These are phyloP conservation scores for Schizotus pectinicornis DNA, from an alignment of 2,888 invertebrate species.

Conservation along the genomic window DNA sequence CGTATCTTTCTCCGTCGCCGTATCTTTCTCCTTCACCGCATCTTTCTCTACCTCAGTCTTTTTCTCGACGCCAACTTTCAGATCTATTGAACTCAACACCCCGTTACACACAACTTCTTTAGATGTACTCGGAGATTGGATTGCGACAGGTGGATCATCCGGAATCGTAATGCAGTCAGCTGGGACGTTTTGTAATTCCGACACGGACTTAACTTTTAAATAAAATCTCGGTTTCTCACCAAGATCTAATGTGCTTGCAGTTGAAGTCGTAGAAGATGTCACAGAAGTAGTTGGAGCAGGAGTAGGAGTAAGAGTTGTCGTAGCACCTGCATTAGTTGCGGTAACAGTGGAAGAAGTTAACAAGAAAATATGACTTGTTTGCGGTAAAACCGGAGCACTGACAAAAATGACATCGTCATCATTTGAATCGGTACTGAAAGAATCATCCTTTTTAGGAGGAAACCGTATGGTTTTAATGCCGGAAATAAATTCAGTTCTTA, in stretches of 20 bases:
- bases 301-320: too few species aligned
- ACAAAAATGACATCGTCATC: constrained; percentile 63
- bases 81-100: neutral
- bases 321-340: too few species aligned
- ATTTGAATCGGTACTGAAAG: constrained; percentile 24
- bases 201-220: constrained; percentile 49
- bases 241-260: neutral
- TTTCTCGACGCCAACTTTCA: neutral
- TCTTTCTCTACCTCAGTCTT: constrained; percentile 8
- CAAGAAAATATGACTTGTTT: constrained; percentile 10
- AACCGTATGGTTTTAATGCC: constrained; percentile 59
- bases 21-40: constrained; percentile 12
- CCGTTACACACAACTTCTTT: constrained; percentile 2
- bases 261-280: neutral
- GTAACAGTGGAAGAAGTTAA: constrained; percentile 13
- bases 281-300: constrained; percentile 13
- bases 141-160: constrained; percentile 42
- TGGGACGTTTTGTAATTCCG: constrained; percentile 46
- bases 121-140: neutral
- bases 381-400: constrained; percentile 42
- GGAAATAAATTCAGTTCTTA: constrained; percentile 61
- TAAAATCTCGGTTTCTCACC: constrained; percentile 22
- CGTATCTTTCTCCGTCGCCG: constrained; percentile 8
- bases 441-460: constrained; percentile 55
- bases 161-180: constrained; percentile 53